Evolutionary conservation across 1,140 invertebrate genomes (phyloP), one percentile per base, ranked within the genome.

Genomic region (Calycopis cecrops): DNA sequence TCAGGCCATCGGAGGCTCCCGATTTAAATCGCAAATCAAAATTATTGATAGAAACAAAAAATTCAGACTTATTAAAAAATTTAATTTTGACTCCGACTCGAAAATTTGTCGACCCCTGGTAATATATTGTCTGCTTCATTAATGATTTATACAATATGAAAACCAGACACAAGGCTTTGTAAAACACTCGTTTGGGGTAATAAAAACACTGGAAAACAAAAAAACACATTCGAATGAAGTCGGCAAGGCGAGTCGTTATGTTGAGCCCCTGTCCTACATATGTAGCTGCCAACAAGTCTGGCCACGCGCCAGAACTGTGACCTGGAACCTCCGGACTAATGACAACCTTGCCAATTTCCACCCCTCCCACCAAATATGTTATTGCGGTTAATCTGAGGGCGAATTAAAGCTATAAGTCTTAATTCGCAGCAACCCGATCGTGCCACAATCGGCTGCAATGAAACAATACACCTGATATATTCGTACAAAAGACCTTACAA

Each of bases 211-310:
- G 59, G 51, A 52, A 40, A 60, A 55, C 48, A 53, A 42, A 57
- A n/a, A 60, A 55, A 57, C 55, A 64, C 37, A 62, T 53, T 52
- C 44, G 14, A 35, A 60, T 57, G 33, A 60, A 62, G 42, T 55
- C 49, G 52, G 47, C 38, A 49, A 58, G 58, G 49, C 51, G 35
- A 47, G 52, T 57, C 62, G 58, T 71, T 63, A 68, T 62, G 69
- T 69, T 61, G 70, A 69, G 70, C 65, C 64, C 64, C 60, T 69
- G 68, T 67, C 67, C 69, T 74, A 76, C 69, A 73, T 75, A 62
- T 69, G 70, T 71, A 35, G 56, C 56, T 73, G 67, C 66, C 71
- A 71, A 68, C 56, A 51, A 55, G 35, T 54, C 75, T 82, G 79
- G 79, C 73, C 52, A 35, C 9, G 18, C 74, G 79, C 79, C 79